These are phyloP conservation scores for cattle (Bos taurus) DNA, from an alignment of 2,113 vertebrate genomes.

Conservation along the genomic window DNA sequence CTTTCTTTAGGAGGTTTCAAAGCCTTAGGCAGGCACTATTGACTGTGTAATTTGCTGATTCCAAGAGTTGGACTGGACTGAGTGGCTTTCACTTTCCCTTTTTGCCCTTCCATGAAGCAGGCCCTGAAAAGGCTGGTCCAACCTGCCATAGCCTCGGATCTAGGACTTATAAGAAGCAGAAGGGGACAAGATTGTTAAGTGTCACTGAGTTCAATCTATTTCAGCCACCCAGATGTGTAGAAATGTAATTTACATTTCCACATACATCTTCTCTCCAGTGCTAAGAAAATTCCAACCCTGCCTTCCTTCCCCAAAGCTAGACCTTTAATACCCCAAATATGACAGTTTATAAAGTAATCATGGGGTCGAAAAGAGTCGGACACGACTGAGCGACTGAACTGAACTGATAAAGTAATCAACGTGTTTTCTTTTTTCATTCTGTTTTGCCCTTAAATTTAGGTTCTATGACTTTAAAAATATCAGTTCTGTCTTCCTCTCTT, in stretches of 20 bases:
- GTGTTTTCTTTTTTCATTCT: not conserved
- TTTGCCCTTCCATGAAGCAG: not conserved
- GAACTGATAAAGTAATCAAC: not conserved
- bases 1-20: not conserved
- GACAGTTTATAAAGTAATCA: not conserved
- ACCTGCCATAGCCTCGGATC: not conserved
- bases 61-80: not conserved
- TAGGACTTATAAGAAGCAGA: not conserved
- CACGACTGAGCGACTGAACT: too few species aligned
- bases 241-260: not conserved
- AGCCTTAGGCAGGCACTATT: not conserved
- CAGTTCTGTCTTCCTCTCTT: not conserved
- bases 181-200: not conserved
- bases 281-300: not conserved
- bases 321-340: not conserved
- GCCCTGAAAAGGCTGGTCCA: not conserved
- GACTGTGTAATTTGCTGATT: not conserved
- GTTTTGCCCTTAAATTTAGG: conserved; percentile 16
- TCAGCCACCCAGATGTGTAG: not conserved
- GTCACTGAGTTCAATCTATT: not conserved
- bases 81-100: not conserved
- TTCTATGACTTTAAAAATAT: conserved; percentile 3
- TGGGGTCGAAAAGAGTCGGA: too few species aligned
- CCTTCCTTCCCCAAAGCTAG: not conserved
- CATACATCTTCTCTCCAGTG: not conserved